Conservation (phyloP, 1,140 invertebrate species). For the Drosophila micromelanica region DNA sequence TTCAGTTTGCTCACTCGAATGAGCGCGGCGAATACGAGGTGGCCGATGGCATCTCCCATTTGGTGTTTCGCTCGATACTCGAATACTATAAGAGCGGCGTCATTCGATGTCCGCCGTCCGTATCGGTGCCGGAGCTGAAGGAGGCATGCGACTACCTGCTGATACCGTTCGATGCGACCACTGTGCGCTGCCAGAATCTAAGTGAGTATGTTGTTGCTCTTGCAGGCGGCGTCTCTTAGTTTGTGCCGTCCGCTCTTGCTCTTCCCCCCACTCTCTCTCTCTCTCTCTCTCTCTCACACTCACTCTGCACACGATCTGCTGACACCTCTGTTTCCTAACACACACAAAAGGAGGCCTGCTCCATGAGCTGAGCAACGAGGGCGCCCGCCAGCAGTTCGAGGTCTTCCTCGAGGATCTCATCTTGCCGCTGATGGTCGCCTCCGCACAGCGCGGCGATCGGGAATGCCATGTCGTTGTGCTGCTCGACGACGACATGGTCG, state of each 20-base stretch:
- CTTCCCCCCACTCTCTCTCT: slow-evolving; percentile 12
- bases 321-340: slow-evolving; percentile 41
- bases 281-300: slow-evolving; percentile 18
- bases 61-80: slow-evolving; percentile 97
- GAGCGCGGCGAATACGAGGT: slow-evolving; percentile 98
- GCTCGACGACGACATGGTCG: slow-evolving; percentile 97
- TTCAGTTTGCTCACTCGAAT: slow-evolving; percentile 97
- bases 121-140: slow-evolving; percentile 96
- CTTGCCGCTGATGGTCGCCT: slow-evolving; percentile 97
- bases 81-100: slow-evolving; percentile 97
- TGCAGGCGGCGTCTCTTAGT: slow-evolving; percentile 62
- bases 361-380: slow-evolving; percentile 99
- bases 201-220: slow-evolving; percentile 87
- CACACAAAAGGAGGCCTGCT: slow-evolving; percentile 92
- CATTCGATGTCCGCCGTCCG: slow-evolving; percentile 92
- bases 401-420: slow-evolving; percentile 97
- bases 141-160: slow-evolving; percentile 99
- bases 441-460: slow-evolving; percentile 94
- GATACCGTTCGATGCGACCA: slow-evolving; percentile 98
- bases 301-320: slow-evolving; percentile 20
- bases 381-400: slow-evolving; percentile 98
- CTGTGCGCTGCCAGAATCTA: slow-evolving; percentile 97
- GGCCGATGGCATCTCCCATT: slow-evolving; percentile 98
- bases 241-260: slow-evolving; percentile 57
- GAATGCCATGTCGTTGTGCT: slow-evolving; percentile 98